Conservation (phyloP, 2,888 invertebrate species). For the Synergus itoensis region DNA sequence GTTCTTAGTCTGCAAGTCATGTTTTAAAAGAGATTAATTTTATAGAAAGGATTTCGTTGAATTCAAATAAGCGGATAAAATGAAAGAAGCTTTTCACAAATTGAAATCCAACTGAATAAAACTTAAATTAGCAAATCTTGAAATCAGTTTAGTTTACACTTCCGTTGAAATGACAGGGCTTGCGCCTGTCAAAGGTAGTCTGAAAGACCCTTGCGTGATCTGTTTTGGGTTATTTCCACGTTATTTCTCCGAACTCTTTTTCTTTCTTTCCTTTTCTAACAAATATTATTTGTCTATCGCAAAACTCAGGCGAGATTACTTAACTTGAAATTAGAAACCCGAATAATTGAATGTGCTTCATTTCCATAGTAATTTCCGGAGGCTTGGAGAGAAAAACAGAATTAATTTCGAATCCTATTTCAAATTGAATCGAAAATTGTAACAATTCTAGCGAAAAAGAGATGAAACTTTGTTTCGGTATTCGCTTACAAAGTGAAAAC, state of each 20-base stretch:
- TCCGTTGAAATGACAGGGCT: constrained; percentile 14
- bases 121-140: constrained; percentile 27
- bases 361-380: constrained; percentile 35
- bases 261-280: not conserved
- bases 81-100: not conserved
- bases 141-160: constrained; percentile 2
- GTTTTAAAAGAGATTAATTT: not conserved
- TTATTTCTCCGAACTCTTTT: not conserved
- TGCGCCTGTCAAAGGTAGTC: constrained; percentile 24
- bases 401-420: constrained; percentile 9
- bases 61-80: not conserved
- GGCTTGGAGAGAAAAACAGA: not conserved
- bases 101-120: not conserved
- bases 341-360: constrained; percentile 25
- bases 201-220: constrained; percentile 30
- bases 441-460: not conserved
- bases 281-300: constrained; percentile 10
- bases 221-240: constrained; percentile 7
- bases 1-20: not conserved
- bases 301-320: not conserved
- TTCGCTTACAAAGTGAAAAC: not conserved
- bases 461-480: not conserved
- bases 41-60: not conserved
- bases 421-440: not conserved
- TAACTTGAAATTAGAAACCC: constrained; percentile 14